Percentiles rank a stretch among this genome's conserved stretches.
These are phyloP conservation scores for Opisthocomus hoazin DNA, from an alignment of 2,113 vertebrate species.

Conservation along the genomic window DNA sequence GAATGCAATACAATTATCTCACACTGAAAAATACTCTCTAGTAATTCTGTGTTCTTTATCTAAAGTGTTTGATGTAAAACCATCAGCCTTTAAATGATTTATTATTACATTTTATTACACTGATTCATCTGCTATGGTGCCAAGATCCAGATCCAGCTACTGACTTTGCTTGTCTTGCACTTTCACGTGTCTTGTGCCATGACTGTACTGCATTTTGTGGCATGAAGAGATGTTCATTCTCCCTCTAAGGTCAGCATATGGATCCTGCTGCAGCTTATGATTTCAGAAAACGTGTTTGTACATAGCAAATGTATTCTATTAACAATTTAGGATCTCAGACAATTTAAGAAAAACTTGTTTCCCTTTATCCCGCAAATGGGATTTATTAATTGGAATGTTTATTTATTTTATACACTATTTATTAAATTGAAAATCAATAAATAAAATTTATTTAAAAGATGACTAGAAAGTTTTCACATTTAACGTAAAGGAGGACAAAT, in stretches of 20 bases:
- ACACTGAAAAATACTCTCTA: background rate
- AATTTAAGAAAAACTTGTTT: background rate
- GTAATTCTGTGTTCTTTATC: background rate
- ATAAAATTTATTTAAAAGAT: background rate
- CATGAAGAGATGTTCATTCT: background rate
- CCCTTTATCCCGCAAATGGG: background rate
- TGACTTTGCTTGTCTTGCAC: background rate
- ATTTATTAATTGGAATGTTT: background rate
- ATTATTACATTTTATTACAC: background rate
- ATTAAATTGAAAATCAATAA: background rate
- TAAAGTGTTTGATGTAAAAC: background rate
- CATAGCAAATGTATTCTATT: background rate
- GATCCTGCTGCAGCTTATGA: background rate
- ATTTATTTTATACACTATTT: background rate
- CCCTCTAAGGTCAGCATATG: background rate
- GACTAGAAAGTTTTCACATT: background rate
- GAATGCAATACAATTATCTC: background rate
- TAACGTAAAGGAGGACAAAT: background rate
- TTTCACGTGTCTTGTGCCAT: background rate
- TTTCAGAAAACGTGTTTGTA: background rate
- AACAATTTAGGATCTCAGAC: background rate
- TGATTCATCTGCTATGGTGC: background rate
- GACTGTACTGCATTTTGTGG: background rate
- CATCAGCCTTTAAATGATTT: background rate
- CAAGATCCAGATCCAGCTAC: background rate